Evolutionary conservation across 2,888 invertebrate species (phyloP).

Genomic region (Latheticus oryzae): DNA sequence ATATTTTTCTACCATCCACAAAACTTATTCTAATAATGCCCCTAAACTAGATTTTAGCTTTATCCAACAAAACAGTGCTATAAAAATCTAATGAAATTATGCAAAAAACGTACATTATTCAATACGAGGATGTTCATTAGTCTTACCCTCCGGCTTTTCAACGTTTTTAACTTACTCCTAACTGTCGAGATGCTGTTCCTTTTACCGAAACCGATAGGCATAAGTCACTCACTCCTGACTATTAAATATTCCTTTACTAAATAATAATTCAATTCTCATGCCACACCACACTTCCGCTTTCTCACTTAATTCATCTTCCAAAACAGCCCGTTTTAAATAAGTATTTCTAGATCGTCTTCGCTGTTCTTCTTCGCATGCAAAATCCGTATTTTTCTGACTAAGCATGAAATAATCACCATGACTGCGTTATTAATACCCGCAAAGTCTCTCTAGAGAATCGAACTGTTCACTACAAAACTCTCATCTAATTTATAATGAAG

Average conservation of each 20-base stretch:
- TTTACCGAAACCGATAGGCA: slow-evolving; percentile 34
- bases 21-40: slow-evolving; percentile 36
- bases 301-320: slow-evolving; percentile 19
- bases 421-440: slow-evolving; percentile 20
- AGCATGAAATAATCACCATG: slow-evolving; percentile 16
- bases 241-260: slow-evolving; percentile 39
- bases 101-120: slow-evolving; percentile 47
- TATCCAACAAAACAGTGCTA: slow-evolving; percentile 35
- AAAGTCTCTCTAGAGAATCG: no score
- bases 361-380: slow-evolving; percentile 6
- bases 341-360: slow-evolving; percentile 20
- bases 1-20: slow-evolving; percentile 21
- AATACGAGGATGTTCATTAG: slow-evolving; percentile 51
- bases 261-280: slow-evolving; percentile 30
- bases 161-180: slow-evolving; percentile 42
- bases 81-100: slow-evolving; percentile 46
- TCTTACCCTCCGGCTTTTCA: slow-evolving; percentile 44
- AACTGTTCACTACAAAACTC: no score
- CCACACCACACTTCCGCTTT: slow-evolving; percentile 29
- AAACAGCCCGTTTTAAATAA: slow-evolving; percentile 28
- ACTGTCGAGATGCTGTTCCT: slow-evolving; percentile 25
- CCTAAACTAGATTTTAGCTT: slow-evolving; percentile 29
- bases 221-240: slow-evolving; percentile 25
- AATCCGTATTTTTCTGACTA: slow-evolving; percentile 18
- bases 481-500: no score